Conservation (phyloP, 2,797 vertebrate species). For the Centropyge bicolor region DNA sequence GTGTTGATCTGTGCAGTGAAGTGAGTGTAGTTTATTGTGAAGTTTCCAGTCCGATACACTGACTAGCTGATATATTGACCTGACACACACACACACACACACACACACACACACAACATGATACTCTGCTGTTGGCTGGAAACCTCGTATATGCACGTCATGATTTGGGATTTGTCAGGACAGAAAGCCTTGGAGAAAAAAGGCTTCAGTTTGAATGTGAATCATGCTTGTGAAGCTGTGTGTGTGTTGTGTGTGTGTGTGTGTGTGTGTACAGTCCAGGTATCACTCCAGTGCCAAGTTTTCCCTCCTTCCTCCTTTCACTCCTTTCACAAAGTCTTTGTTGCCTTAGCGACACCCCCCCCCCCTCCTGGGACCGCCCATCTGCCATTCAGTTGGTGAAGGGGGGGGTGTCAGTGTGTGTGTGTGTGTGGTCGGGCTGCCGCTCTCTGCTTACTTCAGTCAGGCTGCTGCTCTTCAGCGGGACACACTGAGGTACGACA, state of each 20-base stretch:
- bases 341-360: slow-evolving; percentile 16
- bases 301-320: slow-evolving; percentile 67
- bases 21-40: slow-evolving; percentile 12
- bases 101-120: slow-evolving; percentile 19
- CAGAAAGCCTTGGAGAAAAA: background rate
- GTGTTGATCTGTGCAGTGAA: background rate
- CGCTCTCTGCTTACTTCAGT: slow-evolving; percentile 55
- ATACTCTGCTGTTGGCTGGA: background rate
- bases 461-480: slow-evolving; percentile 58
- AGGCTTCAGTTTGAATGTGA: too few relatives aligned
- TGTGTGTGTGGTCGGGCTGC: slow-evolving; percentile 68
- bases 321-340: slow-evolving; percentile 73
- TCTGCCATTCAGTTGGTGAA: slow-evolving; percentile 68
- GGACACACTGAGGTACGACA: slow-evolving; percentile 79
- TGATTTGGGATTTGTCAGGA: slow-evolving; percentile 12
- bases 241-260: slow-evolving; percentile 7
- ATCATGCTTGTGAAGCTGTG: background rate
- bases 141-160: slow-evolving; percentile 1
- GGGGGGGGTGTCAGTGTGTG: slow-evolving; percentile 55
- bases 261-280: slow-evolving; percentile 60
- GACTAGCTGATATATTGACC: slow-evolving; percentile 27
- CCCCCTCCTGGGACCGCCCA: slow-evolving; percentile 68
- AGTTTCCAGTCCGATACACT: slow-evolving; percentile 44
- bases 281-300: slow-evolving; percentile 75
- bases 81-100: slow-evolving; percentile 38